phyloP scores from a whole-genome alignment of 2,113 vertebrate species.

The Nibea coibor region DNA sequence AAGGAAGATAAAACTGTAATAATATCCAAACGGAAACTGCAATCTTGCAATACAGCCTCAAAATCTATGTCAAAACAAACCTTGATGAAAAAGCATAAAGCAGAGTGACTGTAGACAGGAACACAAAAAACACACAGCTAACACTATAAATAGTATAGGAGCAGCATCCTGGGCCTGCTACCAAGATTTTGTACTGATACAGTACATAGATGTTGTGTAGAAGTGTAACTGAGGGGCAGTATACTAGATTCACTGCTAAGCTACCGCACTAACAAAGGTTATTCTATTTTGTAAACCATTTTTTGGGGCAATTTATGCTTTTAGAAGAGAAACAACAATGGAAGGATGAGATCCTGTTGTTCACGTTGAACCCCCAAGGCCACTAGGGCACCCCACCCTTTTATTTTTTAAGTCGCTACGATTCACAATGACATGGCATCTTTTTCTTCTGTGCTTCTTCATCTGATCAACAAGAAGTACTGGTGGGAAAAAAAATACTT shows the following conservation, averaged over 20 bases:
- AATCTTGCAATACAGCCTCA: not conserved
- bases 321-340: not conserved
- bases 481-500: not conserved
- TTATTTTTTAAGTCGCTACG: not conserved
- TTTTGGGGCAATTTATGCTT: not conserved
- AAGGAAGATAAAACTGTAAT: not conserved
- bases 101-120: not conserved
- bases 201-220: not conserved
- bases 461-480: not conserved
- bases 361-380: not conserved
- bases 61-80: not conserved
- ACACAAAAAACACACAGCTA: slow-evolving; percentile 3
- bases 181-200: slow-evolving; percentile 11
- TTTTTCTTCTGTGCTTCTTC: not conserved
- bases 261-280: not conserved
- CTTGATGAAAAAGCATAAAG: not conserved
- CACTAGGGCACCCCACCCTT: not conserved
- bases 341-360: not conserved
- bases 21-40: not conserved
- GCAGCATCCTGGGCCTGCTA: slow-evolving; percentile 14
- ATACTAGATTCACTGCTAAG: not conserved
- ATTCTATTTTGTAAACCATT: not conserved
- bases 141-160: slow-evolving; percentile 21
- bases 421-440: not conserved
- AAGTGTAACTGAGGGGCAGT: not conserved